phyloP scores from a whole-genome alignment of 1,140 invertebrate species.

The Diabrotica virgifera region DNA sequence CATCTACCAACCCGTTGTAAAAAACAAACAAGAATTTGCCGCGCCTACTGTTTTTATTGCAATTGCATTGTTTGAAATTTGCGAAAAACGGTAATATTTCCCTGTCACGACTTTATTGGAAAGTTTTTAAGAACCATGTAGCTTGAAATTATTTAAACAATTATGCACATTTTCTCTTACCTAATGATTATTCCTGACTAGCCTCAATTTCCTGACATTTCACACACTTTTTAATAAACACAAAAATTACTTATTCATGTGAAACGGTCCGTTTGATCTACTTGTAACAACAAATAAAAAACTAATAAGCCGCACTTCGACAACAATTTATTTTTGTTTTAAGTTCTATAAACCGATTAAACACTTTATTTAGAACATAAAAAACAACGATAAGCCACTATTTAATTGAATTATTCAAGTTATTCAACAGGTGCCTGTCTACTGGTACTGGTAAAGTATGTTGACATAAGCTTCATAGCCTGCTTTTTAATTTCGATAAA shows the following conservation, averaged over 20 bases:
- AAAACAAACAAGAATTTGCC: constrained; percentile 2
- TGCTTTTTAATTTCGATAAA: background rate
- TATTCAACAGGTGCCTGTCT: constrained; percentile 1
- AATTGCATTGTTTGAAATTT: background rate
- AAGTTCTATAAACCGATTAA: background rate
- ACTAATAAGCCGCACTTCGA: background rate
- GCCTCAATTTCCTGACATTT: background rate
- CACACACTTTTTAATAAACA: background rate
- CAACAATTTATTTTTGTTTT: background rate
- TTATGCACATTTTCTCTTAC: background rate
- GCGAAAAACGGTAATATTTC: too few species aligned
- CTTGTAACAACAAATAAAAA: background rate
- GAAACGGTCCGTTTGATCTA: background rate
- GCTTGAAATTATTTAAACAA: too few species aligned
- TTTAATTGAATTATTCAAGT: background rate
- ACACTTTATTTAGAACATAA: background rate
- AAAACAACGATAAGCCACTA: background rate
- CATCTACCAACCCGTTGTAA: background rate
- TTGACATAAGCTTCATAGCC: background rate
- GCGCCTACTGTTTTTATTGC: background rate
- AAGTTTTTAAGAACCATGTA: too few species aligned
- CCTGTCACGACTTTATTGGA: too few species aligned
- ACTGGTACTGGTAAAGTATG: background rate
- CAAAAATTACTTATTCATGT: constrained; percentile 1
- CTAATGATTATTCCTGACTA: background rate